Conservation (phyloP, 2,113 vertebrate genomes). For the Cinclus cinclus region DNA sequence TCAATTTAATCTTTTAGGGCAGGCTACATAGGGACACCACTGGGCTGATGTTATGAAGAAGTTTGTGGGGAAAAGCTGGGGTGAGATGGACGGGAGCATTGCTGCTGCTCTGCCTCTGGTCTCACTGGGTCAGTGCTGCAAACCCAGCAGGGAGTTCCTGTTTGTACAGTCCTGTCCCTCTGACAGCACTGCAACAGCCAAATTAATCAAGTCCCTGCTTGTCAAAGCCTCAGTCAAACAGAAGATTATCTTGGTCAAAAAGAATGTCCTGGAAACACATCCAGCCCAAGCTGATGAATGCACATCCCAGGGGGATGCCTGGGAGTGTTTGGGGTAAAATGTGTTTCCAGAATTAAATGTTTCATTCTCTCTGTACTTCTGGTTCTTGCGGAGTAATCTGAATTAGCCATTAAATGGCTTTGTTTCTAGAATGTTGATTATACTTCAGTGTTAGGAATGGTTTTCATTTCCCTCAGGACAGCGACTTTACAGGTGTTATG, state of each 20-base stretch:
- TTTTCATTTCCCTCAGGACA: background rate
- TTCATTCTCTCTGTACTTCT: background rate
- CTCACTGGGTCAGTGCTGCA: background rate
- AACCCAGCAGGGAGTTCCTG: background rate
- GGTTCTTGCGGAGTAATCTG: background rate
- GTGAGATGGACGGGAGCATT: background rate
- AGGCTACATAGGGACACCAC: background rate
- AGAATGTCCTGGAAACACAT: slow-evolving; percentile 1
- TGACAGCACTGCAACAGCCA: background rate
- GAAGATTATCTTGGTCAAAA: background rate
- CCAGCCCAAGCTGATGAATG: background rate
- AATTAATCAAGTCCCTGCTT: background rate
- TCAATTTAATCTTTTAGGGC: background rate
- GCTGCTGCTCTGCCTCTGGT: background rate
- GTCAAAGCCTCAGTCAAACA: background rate
- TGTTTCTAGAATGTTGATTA: background rate
- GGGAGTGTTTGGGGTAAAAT: background rate
- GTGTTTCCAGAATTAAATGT: background rate
- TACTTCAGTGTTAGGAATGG: background rate
- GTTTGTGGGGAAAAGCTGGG: background rate
- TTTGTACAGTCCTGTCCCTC: background rate
- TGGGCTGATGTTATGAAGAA: background rate
- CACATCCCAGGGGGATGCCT: background rate
- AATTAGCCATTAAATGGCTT: background rate
- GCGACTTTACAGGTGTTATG: background rate